These are phyloP conservation scores for Scolopax mira DNA, from an alignment of 2,113 vertebrate species.

Conservation along the genomic window DNA sequence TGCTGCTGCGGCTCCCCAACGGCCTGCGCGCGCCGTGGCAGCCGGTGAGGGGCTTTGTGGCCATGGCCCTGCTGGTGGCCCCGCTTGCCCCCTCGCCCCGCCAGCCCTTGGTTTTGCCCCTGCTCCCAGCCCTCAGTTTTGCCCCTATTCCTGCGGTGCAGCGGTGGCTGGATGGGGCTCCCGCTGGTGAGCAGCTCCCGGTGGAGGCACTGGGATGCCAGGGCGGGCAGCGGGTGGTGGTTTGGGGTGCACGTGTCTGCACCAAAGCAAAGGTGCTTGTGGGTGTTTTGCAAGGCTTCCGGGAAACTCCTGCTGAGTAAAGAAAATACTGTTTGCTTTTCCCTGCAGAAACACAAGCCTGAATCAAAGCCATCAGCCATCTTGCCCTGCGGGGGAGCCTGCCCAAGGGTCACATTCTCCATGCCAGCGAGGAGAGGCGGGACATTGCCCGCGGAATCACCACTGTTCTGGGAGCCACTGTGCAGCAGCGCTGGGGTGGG, in stretches of 20 bases:
- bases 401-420: fast-evolving
- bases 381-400: neutral
- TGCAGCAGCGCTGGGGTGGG: neutral
- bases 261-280: neutral
- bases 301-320: neutral
- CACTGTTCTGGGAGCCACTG: fast-evolving
- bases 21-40: neutral
- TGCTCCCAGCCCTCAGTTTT: neutral
- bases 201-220: fast-evolving
- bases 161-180: neutral
- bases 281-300: neutral
- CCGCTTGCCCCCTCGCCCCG: neutral
- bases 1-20: neutral
- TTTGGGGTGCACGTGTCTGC: neutral
- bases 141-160: neutral
- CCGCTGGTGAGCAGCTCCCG: neutral
- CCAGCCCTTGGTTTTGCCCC: neutral
- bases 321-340: neutral
- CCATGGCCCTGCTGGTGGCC: fast-evolving
- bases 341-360: neutral
- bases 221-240: fast-evolving
- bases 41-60: fast-evolving
- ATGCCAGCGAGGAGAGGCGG: fast-evolving
- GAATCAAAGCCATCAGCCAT: neutral
- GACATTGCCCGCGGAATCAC: neutral